Base-by-base conservation (phyloP, 2,113 vertebrate species). In the Rhabdornis inornatus region DNA sequence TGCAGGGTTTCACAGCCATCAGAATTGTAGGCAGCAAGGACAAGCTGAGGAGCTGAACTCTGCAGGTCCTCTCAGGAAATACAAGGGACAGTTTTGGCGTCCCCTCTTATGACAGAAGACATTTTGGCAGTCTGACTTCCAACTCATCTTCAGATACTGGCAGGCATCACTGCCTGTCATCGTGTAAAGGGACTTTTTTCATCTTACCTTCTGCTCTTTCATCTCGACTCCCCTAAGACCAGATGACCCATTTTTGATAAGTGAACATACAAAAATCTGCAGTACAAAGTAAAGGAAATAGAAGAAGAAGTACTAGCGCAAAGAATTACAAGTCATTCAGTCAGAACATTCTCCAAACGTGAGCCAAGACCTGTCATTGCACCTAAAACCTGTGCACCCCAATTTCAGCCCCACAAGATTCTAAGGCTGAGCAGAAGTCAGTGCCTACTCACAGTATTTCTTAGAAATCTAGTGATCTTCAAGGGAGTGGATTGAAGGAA, bases 1-100 rank as follows among this genome's bases (percentile, higher is more conserved):
- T 45, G 13, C 0, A 1, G 28, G 21, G 7, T 19, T 80, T 40
- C 57, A 39, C 4, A 28, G 19, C 9, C 42, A 57, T 2, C 1
- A 0, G 42, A 49, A 7, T 3, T 22, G 24, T 1, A 57, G 69
- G 35, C 45, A 60, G 31, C 37, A 57, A 77, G 64, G 70, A 57
- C 19, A 49, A 61, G 19, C 19, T 44, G 31, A 57, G 86, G 16
- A 65, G 45, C 20, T 65, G 60, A 64, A 47, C 27, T 30, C 49
- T 65, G n/a, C 50, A 52, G 9, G 7, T 55, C 24, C 13, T 79
- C 56, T 66, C 56, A 85, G 57, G 14, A 68, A 72, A 31, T 1
- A 15, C 33, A 11, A 64, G 7, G 17, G 37, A 10, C 25, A 65
- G 37, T 53, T 87, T 49, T 24, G 15, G 37, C 27, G 28, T 63